Evolutionary conservation across 1,140 invertebrate genomes (phyloP).

Genomic region (Listronotus bonariensis): DNA sequence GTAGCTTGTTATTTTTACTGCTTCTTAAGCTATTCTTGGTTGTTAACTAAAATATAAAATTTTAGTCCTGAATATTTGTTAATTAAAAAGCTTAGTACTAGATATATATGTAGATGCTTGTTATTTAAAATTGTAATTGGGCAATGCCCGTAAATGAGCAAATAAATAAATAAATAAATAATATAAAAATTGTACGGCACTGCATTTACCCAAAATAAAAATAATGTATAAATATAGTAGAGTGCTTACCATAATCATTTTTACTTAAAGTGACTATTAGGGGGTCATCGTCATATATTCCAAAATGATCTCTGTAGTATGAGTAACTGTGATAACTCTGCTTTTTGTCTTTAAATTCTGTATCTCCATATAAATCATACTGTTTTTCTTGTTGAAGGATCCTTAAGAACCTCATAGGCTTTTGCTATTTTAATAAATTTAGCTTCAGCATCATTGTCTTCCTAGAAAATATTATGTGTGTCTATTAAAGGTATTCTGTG

Average conservation of each 20-base stretch:
- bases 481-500: constrained; percentile 89
- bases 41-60: too few species aligned
- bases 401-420: constrained; percentile 85
- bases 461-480: constrained; percentile 63
- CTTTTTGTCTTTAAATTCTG: constrained; percentile 62
- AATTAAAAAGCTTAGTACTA: too few species aligned
- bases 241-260: constrained; percentile 79
- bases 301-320: constrained; percentile 85
- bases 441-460: constrained; percentile 73
- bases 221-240: too few species aligned
- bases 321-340: constrained; percentile 78
- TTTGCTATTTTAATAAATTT: constrained; percentile 78
- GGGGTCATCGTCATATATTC: constrained; percentile 85
- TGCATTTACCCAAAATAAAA: too few species aligned
- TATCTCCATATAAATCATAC: constrained; percentile 81
- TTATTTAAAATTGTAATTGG: too few species aligned
- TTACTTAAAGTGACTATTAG: constrained; percentile 77
- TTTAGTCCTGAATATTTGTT: too few species aligned
- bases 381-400: constrained; percentile 76
- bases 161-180: too few species aligned
- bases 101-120: too few species aligned
- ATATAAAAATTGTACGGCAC: too few species aligned
- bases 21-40: too few species aligned
- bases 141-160: too few species aligned
- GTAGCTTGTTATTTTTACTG: too few species aligned